Evolutionary conservation across 2,888 invertebrate genomes (phyloP), one percentile per base, ranked within the genome.

Genomic region (Digitonthophagus gazella): DNA sequence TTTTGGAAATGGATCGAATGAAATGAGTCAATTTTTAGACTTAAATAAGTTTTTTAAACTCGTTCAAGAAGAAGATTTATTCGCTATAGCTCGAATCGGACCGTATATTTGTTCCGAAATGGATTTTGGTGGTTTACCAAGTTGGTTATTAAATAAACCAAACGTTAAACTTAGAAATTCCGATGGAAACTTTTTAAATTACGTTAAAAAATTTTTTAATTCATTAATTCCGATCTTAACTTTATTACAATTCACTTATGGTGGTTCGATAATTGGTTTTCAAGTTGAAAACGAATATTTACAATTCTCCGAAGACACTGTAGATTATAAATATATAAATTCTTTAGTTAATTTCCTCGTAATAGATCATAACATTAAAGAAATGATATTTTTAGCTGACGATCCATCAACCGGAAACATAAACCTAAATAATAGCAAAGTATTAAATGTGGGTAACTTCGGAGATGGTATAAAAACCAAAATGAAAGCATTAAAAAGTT

Each of bases 81-180:
- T 90, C 18, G 94, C 95, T 0, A 86, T 96, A 61, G 82, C 97
- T 1, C 84, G 96, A 15, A 91, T 93, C 0, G 96, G 96, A 0
- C 96, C 96, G 0, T 97, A 93, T 76, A 95, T 96, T 73, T 95
- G 95, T 80, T 93, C 92, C 11, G 96, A 97, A 84, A 89, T 95
- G 81, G 96, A 96, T 69, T 80, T 79, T 67, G 81, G 80, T 2
- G 81, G 80, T 3, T 66, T 61, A 18, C 61, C 61, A 16, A 19
- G 6, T 19, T 61, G 61, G 61, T 61, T 61, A 19, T n/a, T 86
- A 44, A 77, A 81, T 54, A 84, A 85, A 73, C 81, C 83, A 1
- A 76, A 81, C 15, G 84, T 87, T 80, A 81, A 82, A 73, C 70
- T 79, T 2, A 69, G 81, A 66, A 78, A 79, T 3, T 76, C 75